Evolutionary conservation across 2,797 vertebrate genomes (phyloP), one percentile per base, ranked within the genome.

Genomic region (Schizopygopsis malacanthus): DNA sequence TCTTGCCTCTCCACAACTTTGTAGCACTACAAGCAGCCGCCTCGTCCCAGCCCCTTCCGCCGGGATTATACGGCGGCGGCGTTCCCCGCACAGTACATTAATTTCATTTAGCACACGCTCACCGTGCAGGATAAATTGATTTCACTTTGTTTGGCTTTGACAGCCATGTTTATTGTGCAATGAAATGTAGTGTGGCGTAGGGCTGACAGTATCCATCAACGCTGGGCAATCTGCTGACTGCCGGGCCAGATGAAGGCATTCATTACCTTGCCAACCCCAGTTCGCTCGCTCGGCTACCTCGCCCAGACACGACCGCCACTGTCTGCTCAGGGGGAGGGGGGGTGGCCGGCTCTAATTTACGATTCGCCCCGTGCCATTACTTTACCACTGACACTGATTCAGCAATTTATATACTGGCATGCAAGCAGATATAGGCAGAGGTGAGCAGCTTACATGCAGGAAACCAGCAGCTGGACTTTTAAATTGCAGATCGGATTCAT

Each of bases 81-180:
- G 15, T 81, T 50, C 76, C 75, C 93, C 93, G 92, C 93, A 96
- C 96, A 98, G 96, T 97, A 97, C 96, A 97, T 98, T 98, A 97
- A 98, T 99, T 99, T 98, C 96, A 98, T 99, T 98, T 98, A 97
- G 97, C 97, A 97, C 92, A 95, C 97, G 96, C 96, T 97, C 96
- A 97, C 97, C 96, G 97, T 97, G 96, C 94, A 97, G 96, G 96
- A 98, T 97, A 96, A 98, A 99, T 99, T 98, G 98, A 98, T 98
- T 97, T 97, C 96, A 97, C 96, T 99, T 98, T 98, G 97, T 97
- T 97, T 96, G 96, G 93, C 94, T 96, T 96, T 97, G 97, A 98
- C 97, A 98, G 97, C 96, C 97, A 97, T 97, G 97, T 99, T 99
- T 98, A 98, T 98, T 98, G 97, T 97, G 97, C 97, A 97, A 96